Conservation (phyloP, 2,797 vertebrate species). For the Poeciliopsis presidionis region DNA sequence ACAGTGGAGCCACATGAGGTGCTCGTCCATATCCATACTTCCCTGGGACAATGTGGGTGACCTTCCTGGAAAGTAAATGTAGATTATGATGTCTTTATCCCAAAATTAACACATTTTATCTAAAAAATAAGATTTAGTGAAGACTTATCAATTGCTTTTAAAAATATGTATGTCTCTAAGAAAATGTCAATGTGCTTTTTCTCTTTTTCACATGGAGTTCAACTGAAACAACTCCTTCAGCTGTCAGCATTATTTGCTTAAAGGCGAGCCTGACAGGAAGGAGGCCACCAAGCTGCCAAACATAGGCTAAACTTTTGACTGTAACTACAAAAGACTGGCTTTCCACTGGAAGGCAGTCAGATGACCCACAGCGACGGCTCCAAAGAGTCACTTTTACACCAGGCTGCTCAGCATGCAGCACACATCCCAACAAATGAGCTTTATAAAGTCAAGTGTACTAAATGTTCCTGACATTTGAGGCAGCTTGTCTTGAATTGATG, state of each 20-base stretch:
- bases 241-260: slow-evolving; percentile 72
- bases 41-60: slow-evolving; percentile 82
- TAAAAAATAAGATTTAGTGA: slow-evolving; percentile 20
- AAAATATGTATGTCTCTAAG: slow-evolving; percentile 30
- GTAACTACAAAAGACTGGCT: slow-evolving; percentile 55
- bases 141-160: slow-evolving; percentile 21
- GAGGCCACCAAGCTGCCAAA: slow-evolving; percentile 67
- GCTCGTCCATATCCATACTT: slow-evolving; percentile 91
- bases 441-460: background rate
- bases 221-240: slow-evolving; percentile 56
- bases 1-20: slow-evolving; percentile 84
- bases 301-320: slow-evolving; percentile 67
- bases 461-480: background rate
- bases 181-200: slow-evolving; percentile 47
- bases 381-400: slow-evolving; percentile 52
- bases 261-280: slow-evolving; percentile 66
- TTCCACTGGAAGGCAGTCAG: slow-evolving; percentile 56
- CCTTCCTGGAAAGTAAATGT: slow-evolving; percentile 74
- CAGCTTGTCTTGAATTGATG: background rate
- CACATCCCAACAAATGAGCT: slow-evolving; percentile 28
- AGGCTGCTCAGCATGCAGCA: slow-evolving; percentile 66
- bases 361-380: slow-evolving; percentile 46
- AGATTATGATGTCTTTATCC: background rate
- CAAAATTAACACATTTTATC: background rate
- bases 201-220: slow-evolving; percentile 47